A percentile compares a stretch with the other conserved stretches of the same genome.
Conservation (phyloP, 2,888 invertebrate species). For the Panzeria rudis region DNA sequence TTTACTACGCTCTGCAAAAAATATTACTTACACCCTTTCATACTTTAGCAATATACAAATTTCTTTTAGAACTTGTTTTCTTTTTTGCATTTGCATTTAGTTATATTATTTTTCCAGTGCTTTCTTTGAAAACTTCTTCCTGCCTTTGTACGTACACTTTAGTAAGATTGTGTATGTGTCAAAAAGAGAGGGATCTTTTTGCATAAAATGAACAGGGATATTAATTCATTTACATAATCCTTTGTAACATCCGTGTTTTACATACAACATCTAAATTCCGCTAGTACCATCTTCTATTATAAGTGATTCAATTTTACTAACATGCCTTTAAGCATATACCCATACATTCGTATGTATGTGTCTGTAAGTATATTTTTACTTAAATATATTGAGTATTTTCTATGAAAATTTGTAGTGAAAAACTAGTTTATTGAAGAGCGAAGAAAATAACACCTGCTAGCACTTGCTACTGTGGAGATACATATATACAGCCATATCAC, state of each 20-base stretch:
- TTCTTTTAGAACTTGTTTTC: constrained; percentile 1
- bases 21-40: background rate
- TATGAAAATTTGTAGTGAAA: constrained; percentile 43
- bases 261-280: constrained; percentile 67
- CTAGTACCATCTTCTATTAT: constrained; percentile 44
- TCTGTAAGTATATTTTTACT: background rate
- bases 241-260: constrained; percentile 69
- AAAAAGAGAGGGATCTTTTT: constrained; percentile 42
- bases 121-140: background rate
- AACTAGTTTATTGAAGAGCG: constrained; percentile 39
- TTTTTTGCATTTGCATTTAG: background rate
- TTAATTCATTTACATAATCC: constrained; percentile 73
- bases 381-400: constrained; percentile 61
- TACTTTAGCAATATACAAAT: background rate
- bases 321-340: background rate
- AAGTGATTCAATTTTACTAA: constrained; percentile 52
- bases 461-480: constrained; percentile 4
- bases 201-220: constrained; percentile 70
- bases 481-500: background rate
- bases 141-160: constrained; percentile 3
- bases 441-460: constrained; percentile 58
- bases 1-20: background rate
- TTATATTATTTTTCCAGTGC: background rate
- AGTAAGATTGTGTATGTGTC: constrained; percentile 8
- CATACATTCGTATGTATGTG: background rate